Base-by-base conservation (phyloP, 2,797 vertebrate genomes). In the Eurystomus glaucurus region DNA sequence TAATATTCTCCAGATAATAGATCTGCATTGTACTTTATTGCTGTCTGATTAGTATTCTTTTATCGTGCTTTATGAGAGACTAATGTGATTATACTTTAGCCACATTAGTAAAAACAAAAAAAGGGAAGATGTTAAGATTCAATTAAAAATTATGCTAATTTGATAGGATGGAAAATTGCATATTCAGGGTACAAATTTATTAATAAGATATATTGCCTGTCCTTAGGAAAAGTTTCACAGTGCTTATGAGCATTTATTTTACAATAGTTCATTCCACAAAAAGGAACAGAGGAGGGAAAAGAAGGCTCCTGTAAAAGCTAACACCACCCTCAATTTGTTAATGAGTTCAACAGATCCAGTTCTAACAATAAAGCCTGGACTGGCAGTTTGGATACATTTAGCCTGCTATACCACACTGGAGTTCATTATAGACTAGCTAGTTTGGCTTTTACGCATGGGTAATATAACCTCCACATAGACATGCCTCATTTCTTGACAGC, bases 111-210 rank as follows among this genome's bases (percentile, higher is more conserved):
- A 94, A 96, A 97, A 93, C n/a, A 93, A 82, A 85, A 90, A 61
- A 60, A 64, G 45, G 9, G 46, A 93, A 70, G 62, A 96, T 61
- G 3, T 88, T 93, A 97, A 94, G 82, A 96, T 97, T 97, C 60
- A 96, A 97, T 97, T 97, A 96, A 93, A 97, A 97, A 87, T 91
- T 97, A 97, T 97, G 95, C 66, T 96, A 97, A 97, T 96, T 93
- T 96, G 51, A 71, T 92, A 22, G 41, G 58, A 91, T 90, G 70
- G 86, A 90, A 95, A 95, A 95, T 94, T 93, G 78, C 76, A 88
- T 92, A 66, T 92, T 75, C 66, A 74, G 72, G 20, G 16, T 91
- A 79, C 60, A 85, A 78, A 90, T 6, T 64, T 92, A 77, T 68
- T 91, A 48, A 57, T 72, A 43, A 93, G 77, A 86, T 86, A 68